These are phyloP conservation scores for Osmerus eperlanus DNA, from an alignment of 2,113 vertebrate genomes.

Conservation along the genomic window DNA sequence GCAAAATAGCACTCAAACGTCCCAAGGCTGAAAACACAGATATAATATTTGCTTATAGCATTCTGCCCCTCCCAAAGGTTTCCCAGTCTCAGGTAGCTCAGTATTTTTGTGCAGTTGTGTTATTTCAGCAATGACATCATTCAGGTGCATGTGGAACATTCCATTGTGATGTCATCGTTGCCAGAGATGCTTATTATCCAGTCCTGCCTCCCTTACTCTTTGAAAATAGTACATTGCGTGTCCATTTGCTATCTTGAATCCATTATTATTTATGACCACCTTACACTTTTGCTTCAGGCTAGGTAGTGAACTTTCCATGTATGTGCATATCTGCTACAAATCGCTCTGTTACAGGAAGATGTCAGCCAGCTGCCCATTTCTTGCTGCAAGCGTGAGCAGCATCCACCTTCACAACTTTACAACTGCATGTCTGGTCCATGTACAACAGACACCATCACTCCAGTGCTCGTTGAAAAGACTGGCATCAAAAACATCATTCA, in stretches of 20 bases:
- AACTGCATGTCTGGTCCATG: conserved; percentile 1
- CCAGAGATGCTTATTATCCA: conserved; percentile 58
- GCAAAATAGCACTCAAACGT: too few species aligned
- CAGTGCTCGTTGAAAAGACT: conserved; percentile 17
- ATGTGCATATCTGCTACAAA: conserved; percentile 2
- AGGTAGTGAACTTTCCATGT: conserved; percentile 27
- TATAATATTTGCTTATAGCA: too few species aligned
- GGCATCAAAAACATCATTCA: conserved; percentile 36
- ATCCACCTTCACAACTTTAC: conserved; percentile 28
- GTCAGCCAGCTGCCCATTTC: conserved; percentile 24
- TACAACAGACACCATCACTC: conserved; percentile 28
- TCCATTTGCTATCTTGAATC: conserved; percentile 29
- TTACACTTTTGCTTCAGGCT: conserved; percentile 28
- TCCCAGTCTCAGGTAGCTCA: too few species aligned
- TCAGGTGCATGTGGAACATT: conserved; percentile 60
- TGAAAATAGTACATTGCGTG: conserved; percentile 26
- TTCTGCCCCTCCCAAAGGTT: too few species aligned
- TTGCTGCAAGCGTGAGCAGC: conserved; percentile 14
- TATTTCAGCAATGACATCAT: conserved; percentile 52
- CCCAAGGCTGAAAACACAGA: too few species aligned
- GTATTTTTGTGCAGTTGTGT: too few species aligned
- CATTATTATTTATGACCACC: conserved; percentile 29
- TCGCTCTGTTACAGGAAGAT: conserved; percentile 36
- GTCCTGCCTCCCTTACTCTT: conserved; percentile 41
- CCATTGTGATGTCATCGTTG: conserved; percentile 50